A percentile compares a stretch with the other conserved stretches of the same genome.
phyloP scores from a whole-genome alignment of 2,888 invertebrate genomes.

The Drosophila anomalipes region DNA sequence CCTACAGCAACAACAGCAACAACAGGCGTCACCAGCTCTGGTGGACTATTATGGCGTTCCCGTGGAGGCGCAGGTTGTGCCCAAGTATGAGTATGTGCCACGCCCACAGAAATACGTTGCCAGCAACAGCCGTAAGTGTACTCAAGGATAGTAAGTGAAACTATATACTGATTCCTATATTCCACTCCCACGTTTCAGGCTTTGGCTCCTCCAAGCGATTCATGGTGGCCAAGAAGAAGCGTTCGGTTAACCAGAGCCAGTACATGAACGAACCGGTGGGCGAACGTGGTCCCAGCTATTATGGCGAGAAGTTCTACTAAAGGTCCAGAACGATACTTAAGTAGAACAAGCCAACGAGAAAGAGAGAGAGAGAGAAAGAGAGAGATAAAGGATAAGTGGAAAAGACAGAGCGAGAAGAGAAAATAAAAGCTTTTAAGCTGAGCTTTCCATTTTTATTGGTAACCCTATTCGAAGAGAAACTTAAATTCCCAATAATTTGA shows the following conservation, averaged over 20 bases:
- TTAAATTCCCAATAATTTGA: constrained; percentile 36
- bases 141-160: constrained; percentile 32
- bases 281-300: constrained; percentile 77
- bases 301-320: constrained; percentile 82
- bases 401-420: constrained; percentile 7
- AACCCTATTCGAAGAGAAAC: constrained; percentile 34
- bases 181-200: constrained; percentile 52
- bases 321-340: background rate
- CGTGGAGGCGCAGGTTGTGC: constrained; percentile 81
- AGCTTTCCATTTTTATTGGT: constrained; percentile 49
- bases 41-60: constrained; percentile 84
- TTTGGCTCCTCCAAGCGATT: constrained; percentile 82
- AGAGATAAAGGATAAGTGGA: background rate
- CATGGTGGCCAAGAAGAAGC: constrained; percentile 85
- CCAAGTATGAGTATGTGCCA: constrained; percentile 82
- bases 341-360: background rate
- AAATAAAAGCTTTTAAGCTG: constrained; percentile 42
- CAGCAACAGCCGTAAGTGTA: constrained; percentile 80
- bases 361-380: background rate
- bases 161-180: background rate
- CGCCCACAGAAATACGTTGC: constrained; percentile 81
- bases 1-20: constrained; percentile 41
- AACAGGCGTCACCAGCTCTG: constrained; percentile 64
- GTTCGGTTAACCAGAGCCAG: constrained; percentile 80
- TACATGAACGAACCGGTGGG: constrained; percentile 76